phyloP scores from a whole-genome alignment of 2,888 invertebrate genomes.

The Theretra japonica region DNA sequence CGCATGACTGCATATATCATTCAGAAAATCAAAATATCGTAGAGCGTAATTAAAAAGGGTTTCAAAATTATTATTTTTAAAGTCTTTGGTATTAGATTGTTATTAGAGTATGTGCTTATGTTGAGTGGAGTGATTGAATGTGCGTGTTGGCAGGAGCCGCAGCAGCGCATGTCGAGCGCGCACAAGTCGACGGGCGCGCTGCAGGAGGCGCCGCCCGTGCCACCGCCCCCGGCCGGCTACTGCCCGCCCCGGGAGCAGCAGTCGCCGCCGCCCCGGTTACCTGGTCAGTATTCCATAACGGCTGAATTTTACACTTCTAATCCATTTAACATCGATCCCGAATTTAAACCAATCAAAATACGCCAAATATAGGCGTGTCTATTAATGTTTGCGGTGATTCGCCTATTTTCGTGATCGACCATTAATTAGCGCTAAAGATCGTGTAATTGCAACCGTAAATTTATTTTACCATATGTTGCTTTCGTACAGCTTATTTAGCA shows the following conservation, averaged over 20 bases:
- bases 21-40: not conserved
- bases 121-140: not conserved
- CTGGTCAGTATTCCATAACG: slow-evolving; percentile 47
- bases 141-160: slow-evolving; percentile 41
- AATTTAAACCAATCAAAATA: too few relatives aligned
- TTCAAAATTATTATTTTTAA: not conserved
- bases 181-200: slow-evolving; percentile 75
- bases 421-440: too few relatives aligned
- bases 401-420: too few relatives aligned
- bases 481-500: too few relatives aligned
- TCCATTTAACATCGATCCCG: too few relatives aligned
- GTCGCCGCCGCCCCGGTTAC: slow-evolving; percentile 44
- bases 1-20: slow-evolving; percentile 15
- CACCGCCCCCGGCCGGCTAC: slow-evolving; percentile 73
- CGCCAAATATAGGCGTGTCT: too few relatives aligned
- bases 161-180: slow-evolving; percentile 43
- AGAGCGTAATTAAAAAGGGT: not conserved
- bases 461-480: too few relatives aligned
- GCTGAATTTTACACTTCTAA: not conserved
- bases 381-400: too few relatives aligned
- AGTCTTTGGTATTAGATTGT: slow-evolving; percentile 33
- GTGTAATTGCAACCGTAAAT: too few relatives aligned
- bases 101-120: slow-evolving; percentile 31
- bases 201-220: slow-evolving; percentile 73
- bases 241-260: slow-evolving; percentile 55